phyloP scores from a whole-genome alignment of 2,113 vertebrate genomes.

The Phalacrocorax pelagicus region DNA sequence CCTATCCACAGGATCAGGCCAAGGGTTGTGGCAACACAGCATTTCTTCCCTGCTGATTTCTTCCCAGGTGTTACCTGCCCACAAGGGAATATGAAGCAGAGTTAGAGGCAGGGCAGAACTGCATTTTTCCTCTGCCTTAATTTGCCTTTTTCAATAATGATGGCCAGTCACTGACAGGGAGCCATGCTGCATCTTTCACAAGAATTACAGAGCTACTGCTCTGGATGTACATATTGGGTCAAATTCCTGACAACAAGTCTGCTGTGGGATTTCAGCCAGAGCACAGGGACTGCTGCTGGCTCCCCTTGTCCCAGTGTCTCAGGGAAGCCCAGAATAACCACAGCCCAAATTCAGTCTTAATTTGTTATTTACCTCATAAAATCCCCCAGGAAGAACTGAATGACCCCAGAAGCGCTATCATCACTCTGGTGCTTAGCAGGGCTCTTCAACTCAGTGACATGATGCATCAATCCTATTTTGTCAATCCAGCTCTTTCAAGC shows the following conservation, averaged over 20 bases:
- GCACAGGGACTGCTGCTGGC: neutral
- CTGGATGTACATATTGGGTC: neutral
- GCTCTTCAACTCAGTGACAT: neutral
- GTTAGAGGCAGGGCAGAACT: neutral
- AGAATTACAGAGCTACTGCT: neutral
- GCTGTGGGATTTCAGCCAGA: neutral
- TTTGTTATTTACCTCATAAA: neutral
- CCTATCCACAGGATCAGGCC: neutral
- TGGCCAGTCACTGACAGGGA: neutral
- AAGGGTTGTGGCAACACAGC: neutral
- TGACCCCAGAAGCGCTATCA: neutral
- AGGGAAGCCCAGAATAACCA: neutral
- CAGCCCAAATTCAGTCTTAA: neutral
- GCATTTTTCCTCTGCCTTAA: neutral
- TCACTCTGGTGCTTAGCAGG: neutral
- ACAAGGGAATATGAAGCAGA: neutral
- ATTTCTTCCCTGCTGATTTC: neutral
- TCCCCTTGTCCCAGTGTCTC: neutral
- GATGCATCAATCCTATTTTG: neutral
- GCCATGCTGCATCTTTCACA: neutral
- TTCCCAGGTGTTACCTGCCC: neutral
- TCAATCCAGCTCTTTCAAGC: neutral
- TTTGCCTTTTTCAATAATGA: neutral
- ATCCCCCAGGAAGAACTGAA: neutral
- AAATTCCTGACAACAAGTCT: neutral